Evolutionary conservation across 2,888 invertebrate species (phyloP).

Genomic region (Leptinotarsa tumamoca): DNA sequence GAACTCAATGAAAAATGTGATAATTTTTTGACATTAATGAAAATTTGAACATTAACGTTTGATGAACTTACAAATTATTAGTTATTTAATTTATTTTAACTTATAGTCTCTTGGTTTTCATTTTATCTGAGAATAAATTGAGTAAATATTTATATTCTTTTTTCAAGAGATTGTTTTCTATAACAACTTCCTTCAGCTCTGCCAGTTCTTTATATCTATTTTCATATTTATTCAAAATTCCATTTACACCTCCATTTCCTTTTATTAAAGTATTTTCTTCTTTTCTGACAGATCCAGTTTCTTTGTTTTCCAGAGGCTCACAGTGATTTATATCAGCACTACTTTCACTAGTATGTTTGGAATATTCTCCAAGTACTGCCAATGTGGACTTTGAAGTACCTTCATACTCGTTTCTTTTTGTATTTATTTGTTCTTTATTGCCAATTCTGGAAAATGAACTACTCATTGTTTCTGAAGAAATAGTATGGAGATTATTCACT

Average conservation of each 20-base stretch:
- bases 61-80: background rate
- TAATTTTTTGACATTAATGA: too few relatives aligned
- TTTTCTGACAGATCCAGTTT: background rate
- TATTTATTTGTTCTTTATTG: background rate
- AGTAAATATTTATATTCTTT: conserved; percentile 40
- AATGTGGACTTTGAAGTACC: too few relatives aligned
- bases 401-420: background rate
- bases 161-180: conserved; percentile 38
- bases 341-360: background rate
- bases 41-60: too few relatives aligned
- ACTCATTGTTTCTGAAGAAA: background rate
- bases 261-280: background rate
- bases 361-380: background rate
- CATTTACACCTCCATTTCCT: conserved; percentile 7
- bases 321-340: background rate
- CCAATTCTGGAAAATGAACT: background rate
- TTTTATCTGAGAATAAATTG: conserved; percentile 19
- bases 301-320: background rate
- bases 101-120: background rate
- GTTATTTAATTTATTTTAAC: background rate
- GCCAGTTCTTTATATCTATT: conserved; percentile 32
- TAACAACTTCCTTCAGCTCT: conserved; percentile 35
- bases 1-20: too few relatives aligned
- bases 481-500: background rate
- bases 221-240: conserved; percentile 30